Evolutionary conservation across 2,113 vertebrate genomes (phyloP).

Genomic region (Saimiri boliviensis): DNA sequence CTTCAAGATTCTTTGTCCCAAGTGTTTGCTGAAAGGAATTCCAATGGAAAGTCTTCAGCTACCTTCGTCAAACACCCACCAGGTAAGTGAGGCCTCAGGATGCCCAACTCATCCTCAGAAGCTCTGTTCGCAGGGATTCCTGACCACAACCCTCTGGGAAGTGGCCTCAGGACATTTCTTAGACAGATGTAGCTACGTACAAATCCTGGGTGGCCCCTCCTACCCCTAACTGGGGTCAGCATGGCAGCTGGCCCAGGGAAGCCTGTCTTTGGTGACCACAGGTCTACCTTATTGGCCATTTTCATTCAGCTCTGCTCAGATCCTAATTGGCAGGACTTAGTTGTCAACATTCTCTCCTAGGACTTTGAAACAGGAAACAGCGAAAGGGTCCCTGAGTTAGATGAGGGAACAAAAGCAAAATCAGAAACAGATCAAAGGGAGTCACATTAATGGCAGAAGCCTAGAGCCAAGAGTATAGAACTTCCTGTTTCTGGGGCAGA

Average conservation of each 20-base stretch:
- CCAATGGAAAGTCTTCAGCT: neutral
- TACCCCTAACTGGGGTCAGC: neutral
- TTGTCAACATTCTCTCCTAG: neutral
- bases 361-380: neutral
- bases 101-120: neutral
- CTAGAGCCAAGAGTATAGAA: neutral
- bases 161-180: neutral
- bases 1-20: neutral
- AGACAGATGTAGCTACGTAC: too few relatives aligned
- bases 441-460: neutral
- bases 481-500: neutral
- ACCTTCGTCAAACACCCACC: too few relatives aligned
- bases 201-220: neutral
- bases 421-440: neutral
- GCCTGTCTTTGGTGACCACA: neutral
- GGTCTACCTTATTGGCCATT: neutral
- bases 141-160: neutral
- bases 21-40: neutral
- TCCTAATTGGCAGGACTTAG: neutral
- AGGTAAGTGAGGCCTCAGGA: neutral
- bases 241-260: neutral
- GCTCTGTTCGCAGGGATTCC: neutral
- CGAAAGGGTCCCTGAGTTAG: neutral
- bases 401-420: neutral
- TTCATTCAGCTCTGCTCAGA: neutral